Evolutionary conservation across 1,140 invertebrate species (phyloP).

Genomic region (Archivesica marissinica): DNA sequence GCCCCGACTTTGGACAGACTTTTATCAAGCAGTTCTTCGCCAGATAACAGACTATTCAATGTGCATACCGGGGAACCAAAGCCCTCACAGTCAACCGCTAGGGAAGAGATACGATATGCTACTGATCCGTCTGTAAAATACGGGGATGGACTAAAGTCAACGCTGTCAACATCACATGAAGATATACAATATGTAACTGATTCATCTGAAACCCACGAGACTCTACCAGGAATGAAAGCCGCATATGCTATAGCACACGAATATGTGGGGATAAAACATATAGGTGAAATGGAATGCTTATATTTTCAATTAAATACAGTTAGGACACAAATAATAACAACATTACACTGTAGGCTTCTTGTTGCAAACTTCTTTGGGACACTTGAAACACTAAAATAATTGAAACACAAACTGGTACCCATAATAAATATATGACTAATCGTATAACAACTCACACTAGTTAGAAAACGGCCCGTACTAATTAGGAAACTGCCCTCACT

Average conservation of each 20-base stretch:
- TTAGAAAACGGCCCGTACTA: too few species aligned
- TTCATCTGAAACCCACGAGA: neutral
- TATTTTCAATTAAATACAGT: too few species aligned
- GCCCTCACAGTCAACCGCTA: slow-evolving; percentile 36
- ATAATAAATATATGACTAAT: too few species aligned
- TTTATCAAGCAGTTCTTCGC: neutral
- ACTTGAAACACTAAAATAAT: too few species aligned
- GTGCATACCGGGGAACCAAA: slow-evolving; percentile 45
- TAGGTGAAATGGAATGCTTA: neutral
- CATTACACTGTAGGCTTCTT: too few species aligned
- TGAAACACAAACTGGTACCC: too few species aligned
- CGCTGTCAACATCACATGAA: slow-evolving; percentile 26
- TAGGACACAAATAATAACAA: too few species aligned
- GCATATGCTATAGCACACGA: too few species aligned
- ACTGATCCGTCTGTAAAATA: neutral
- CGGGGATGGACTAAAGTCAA: slow-evolving; percentile 8
- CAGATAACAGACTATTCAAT: neutral
- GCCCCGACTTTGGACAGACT: neutral
- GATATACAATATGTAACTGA: neutral
- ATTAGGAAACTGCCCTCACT: too few species aligned
- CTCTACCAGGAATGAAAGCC: neutral
- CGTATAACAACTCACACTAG: too few species aligned
- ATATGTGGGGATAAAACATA: neutral
- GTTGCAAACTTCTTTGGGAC: too few species aligned
- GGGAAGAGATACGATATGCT: neutral